These are phyloP conservation scores for Actenoides lindsayi DNA, from an alignment of 2,113 vertebrate species.

Conservation along the genomic window DNA sequence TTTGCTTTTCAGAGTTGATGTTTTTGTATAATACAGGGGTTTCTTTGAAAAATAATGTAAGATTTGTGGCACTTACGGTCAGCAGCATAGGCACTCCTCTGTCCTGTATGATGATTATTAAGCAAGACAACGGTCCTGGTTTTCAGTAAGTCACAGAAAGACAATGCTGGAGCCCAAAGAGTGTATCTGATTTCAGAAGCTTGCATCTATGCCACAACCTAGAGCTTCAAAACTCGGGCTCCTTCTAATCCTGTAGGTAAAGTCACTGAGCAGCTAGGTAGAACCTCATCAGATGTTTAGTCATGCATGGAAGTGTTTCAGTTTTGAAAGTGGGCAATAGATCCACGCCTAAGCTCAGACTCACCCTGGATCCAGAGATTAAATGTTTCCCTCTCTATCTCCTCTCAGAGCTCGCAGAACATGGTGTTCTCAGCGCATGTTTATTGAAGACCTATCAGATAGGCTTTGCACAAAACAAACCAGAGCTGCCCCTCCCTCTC, in stretches of 20 bases:
- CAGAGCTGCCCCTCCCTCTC: constrained; percentile 36
- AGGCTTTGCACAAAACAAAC: constrained; percentile 56
- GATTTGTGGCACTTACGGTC: neutral
- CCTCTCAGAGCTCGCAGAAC: neutral
- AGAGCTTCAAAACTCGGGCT: neutral
- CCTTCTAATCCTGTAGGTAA: neutral
- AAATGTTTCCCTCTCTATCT: neutral
- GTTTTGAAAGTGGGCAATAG: neutral
- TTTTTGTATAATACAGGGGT: neutral
- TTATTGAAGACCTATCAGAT: constrained; percentile 67
- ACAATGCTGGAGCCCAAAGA: neutral
- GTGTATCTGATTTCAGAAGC: neutral
- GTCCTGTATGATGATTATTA: neutral
- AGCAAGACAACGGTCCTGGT: neutral
- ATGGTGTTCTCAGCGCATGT: constrained; percentile 32
- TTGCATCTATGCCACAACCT: neutral
- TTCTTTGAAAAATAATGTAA: neutral
- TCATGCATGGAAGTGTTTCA: neutral
- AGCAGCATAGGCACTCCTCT: neutral
- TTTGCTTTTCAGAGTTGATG: neutral
- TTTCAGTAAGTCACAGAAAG: neutral
- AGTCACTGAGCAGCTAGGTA: neutral
- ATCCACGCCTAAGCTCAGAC: neutral
- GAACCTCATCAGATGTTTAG: neutral
- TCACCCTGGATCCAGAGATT: neutral